phyloP scores from a whole-genome alignment of 2,888 invertebrate genomes.

The Calameuta idolon region DNA sequence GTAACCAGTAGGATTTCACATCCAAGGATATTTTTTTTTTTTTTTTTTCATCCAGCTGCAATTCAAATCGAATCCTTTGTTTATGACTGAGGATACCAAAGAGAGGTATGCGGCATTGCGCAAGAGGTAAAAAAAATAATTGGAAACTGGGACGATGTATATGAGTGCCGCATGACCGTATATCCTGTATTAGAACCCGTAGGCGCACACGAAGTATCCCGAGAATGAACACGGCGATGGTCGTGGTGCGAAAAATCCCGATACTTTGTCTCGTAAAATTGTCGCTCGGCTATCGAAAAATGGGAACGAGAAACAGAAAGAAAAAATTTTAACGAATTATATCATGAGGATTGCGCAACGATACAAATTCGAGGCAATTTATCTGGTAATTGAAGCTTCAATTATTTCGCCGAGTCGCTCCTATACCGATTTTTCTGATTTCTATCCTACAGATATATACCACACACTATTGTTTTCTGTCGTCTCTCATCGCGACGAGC shows the following conservation, averaged over 20 bases:
- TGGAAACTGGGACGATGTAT: not conserved
- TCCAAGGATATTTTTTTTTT: conserved; percentile 1
- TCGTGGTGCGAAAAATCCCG: not conserved
- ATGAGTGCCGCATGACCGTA: conserved; percentile 19
- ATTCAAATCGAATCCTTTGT: conserved; percentile 23
- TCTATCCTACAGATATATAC: conserved; percentile 1
- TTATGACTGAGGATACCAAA: not conserved
- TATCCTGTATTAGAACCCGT: not conserved
- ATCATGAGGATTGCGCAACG: conserved; percentile 28
- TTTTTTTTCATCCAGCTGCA: conserved; percentile 15
- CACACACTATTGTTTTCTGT: not conserved
- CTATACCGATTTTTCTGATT: conserved; percentile 27
- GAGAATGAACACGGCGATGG: not conserved
- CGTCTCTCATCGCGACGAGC: not conserved
- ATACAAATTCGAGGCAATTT: conserved; percentile 48
- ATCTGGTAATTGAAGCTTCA: conserved; percentile 49
- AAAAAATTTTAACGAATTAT: conserved; percentile 13
- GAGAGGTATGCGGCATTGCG: conserved; percentile 15
- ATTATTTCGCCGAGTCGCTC: conserved; percentile 41
- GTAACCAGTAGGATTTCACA: not conserved
- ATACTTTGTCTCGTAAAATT: conserved; percentile 41
- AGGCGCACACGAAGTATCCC: not conserved
- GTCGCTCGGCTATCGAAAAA: conserved; percentile 5
- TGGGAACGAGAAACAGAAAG: not conserved
- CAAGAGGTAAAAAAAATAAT: conserved; percentile 23